These are phyloP conservation scores for Archaeoteleia sp. DNA, from an alignment of 2,888 invertebrate species.

Conservation along the genomic window DNA sequence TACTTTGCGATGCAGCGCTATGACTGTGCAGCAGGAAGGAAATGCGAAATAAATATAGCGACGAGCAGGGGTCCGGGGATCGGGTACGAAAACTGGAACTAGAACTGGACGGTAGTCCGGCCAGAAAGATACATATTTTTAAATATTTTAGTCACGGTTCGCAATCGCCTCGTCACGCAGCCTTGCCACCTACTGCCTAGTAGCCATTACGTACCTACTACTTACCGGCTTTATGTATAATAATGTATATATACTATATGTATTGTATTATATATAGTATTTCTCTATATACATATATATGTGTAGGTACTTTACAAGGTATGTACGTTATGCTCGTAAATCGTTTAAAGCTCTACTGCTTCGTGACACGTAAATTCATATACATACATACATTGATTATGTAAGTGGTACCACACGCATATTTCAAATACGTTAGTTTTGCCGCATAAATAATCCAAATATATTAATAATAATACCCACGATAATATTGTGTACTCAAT, in stretches of 20 bases:
- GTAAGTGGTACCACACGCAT: constrained; percentile 42
- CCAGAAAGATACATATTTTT: constrained; percentile 76
- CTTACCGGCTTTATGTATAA: constrained; percentile 55
- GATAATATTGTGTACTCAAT: too few species aligned
- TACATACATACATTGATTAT: constrained; percentile 38
- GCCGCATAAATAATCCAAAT: constrained; percentile 26
- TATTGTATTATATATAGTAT: constrained; percentile 1
- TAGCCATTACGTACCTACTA: constrained; percentile 65
- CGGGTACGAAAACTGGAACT: constrained; percentile 66
- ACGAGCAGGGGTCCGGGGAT: constrained; percentile 62
- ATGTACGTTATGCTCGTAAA: constrained; percentile 29
- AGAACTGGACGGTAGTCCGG: constrained; percentile 74
- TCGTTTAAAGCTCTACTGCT: constrained; percentile 31
- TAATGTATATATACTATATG: background rate
- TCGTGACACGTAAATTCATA: constrained; percentile 39
- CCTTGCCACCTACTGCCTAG: constrained; percentile 73
- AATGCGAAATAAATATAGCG: constrained; percentile 75
- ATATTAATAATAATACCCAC: constrained; percentile 31
- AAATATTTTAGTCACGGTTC: constrained; percentile 75
- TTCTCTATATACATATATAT: constrained; percentile 9
- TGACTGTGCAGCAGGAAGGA: constrained; percentile 71
- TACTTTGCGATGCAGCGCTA: constrained; percentile 46
- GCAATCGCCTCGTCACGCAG: constrained; percentile 75
- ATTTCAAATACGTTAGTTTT: constrained; percentile 33
- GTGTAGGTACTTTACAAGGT: background rate